These are phyloP conservation scores for Gymnocheta viridis DNA, from an alignment of 2,888 invertebrate species.

Conservation along the genomic window DNA sequence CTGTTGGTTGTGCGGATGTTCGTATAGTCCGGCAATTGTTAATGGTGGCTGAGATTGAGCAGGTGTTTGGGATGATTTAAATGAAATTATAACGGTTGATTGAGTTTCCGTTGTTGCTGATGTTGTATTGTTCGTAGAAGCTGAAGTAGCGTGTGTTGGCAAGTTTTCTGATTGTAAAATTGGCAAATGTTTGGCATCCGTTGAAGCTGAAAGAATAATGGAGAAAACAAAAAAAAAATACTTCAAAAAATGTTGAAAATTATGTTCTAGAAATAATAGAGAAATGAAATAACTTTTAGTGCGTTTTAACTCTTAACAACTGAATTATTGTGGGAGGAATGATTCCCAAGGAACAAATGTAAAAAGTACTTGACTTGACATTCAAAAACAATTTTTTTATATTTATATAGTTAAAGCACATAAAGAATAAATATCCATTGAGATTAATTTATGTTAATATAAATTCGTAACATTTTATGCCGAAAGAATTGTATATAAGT, in stretches of 20 bases:
- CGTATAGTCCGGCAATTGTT: slow-evolving; percentile 28
- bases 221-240: slow-evolving; percentile 2
- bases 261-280: slow-evolving; percentile 7
- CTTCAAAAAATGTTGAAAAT: slow-evolving; percentile 34
- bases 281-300: slow-evolving; percentile 7
- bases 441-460: too few species aligned
- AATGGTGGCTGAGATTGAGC: slow-evolving; percentile 74
- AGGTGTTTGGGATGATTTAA: slow-evolving; percentile 81
- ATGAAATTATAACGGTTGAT: slow-evolving; percentile 82
- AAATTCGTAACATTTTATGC: too few species aligned
- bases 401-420: too few species aligned
- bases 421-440: too few species aligned
- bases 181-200: slow-evolving; percentile 74
- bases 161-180: slow-evolving; percentile 61
- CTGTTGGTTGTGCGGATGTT: slow-evolving; percentile 57
- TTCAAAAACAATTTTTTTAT: too few species aligned
- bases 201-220: slow-evolving; percentile 71
- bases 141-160: slow-evolving; percentile 35
- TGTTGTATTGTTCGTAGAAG: slow-evolving; percentile 62
- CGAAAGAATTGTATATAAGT: too few species aligned
- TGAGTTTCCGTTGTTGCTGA: slow-evolving; percentile 79
- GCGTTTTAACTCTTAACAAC: slow-evolving; percentile 21
- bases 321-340: slow-evolving; percentile 8
- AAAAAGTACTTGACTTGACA: background rate
- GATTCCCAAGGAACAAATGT: background rate